Evolutionary conservation across 2,888 invertebrate genomes (phyloP).

Genomic region (Brachypalpus laphriformis): DNA sequence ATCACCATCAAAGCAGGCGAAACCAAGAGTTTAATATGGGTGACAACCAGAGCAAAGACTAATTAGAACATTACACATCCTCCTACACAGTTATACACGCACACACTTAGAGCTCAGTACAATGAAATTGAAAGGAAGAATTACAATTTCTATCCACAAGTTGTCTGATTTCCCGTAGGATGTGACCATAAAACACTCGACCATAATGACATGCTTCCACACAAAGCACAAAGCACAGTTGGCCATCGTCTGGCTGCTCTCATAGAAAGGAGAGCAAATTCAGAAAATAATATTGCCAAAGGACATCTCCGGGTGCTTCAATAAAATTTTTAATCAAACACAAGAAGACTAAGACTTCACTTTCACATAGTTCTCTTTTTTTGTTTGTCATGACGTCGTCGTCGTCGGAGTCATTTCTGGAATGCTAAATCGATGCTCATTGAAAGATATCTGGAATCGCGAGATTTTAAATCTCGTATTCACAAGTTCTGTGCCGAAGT

Average conservation of each 20-base stretch:
- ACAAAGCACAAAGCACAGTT: slow-evolving; percentile 31
- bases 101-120: slow-evolving; percentile 12
- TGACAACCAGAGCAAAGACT: slow-evolving; percentile 17
- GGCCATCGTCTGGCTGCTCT: slow-evolving; percentile 6
- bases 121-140: slow-evolving; percentile 59
- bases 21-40: not conserved
- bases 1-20: not conserved
- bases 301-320: slow-evolving; percentile 32
- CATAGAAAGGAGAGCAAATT: slow-evolving; percentile 3
- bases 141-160: slow-evolving; percentile 55
- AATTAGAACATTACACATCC: slow-evolving; percentile 26
- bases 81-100: not conserved
- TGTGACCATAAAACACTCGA: slow-evolving; percentile 53
- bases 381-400: not conserved
- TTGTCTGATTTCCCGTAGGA: slow-evolving; percentile 66
- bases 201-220: slow-evolving; percentile 45
- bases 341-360: slow-evolving; percentile 14
- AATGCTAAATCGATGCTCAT: slow-evolving; percentile 40
- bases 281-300: slow-evolving; percentile 30
- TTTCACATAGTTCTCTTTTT: not conserved
- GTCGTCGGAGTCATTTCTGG: not conserved
- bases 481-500: not conserved
- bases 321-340: slow-evolving; percentile 46
- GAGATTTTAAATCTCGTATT: too few relatives aligned
- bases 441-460: not conserved